phyloP scores from a whole-genome alignment of 2,888 invertebrate species.

The Dicycla oo region DNA sequence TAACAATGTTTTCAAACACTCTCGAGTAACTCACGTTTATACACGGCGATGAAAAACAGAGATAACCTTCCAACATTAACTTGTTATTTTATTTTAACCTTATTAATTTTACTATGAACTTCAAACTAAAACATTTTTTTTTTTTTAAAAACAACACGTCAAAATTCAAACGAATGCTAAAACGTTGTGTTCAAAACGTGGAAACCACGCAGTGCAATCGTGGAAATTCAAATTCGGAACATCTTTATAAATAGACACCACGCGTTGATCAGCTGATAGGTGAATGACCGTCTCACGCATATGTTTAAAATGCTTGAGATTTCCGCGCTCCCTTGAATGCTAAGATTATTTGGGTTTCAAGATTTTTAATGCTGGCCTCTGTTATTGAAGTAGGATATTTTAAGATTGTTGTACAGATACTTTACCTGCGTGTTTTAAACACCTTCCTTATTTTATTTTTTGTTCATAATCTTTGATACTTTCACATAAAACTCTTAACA shows the following conservation, averaged over 20 bases:
- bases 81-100: background rate
- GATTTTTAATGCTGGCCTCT: background rate
- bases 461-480: no score
- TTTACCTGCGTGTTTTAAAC: no score
- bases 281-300: constrained; percentile 14
- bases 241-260: constrained; percentile 45
- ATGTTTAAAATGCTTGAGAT: constrained; percentile 13
- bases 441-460: no score
- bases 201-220: background rate
- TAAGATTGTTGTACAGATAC: background rate
- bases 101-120: background rate
- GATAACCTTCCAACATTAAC: constrained; percentile 31
- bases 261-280: constrained; percentile 51
- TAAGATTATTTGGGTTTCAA: constrained; percentile 70
- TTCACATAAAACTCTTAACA: background rate
- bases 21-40: background rate
- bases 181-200: background rate
- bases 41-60: constrained; percentile 32
- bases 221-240: constrained; percentile 19
- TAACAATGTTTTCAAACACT: constrained; percentile 46
- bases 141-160: no score
- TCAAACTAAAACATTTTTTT: no score
- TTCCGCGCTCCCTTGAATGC: background rate
- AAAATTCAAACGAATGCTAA: constrained; percentile 28
- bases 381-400: constrained; percentile 1